Percentiles rank a stretch among this genome's conserved stretches.
Evolutionary conservation across 37 sponge, comb jelly and placozoan species (phyloP).

Genomic region (Aplysina aerophoba): DNA sequence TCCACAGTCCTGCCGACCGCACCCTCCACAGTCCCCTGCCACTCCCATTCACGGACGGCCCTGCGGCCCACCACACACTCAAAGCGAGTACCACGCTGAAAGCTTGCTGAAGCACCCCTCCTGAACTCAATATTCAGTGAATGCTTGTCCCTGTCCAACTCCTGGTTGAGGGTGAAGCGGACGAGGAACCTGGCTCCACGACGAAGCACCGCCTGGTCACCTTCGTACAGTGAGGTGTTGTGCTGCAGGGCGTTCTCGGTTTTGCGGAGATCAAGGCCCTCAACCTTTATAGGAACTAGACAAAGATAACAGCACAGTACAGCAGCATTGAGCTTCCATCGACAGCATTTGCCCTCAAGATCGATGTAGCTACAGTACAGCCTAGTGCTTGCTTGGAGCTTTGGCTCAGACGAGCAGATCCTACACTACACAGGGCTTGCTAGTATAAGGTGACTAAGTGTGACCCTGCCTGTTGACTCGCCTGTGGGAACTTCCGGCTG

Average conservation of each 20-base stretch:
- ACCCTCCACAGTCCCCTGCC: neutral
- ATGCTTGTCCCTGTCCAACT: neutral
- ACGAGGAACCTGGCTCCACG: neutral
- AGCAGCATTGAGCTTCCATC: too few relatives aligned
- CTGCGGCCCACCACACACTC: constrained; percentile 17
- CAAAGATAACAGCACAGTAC: too few relatives aligned
- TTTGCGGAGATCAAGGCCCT: neutral
- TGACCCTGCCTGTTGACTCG: too few relatives aligned
- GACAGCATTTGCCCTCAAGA: too few relatives aligned
- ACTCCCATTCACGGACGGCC: constrained; percentile 31
- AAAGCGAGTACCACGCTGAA: constrained; percentile 9
- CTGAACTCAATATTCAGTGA: constrained; percentile 20
- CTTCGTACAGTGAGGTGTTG: constrained; percentile 3
- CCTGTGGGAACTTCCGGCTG: too few relatives aligned
- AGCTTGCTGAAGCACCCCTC: neutral
- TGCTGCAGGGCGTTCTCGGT: neutral
- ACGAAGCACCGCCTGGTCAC: neutral
- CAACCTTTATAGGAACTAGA: neutral
- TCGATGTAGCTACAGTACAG: too few relatives aligned
- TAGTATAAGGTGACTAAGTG: too few relatives aligned
- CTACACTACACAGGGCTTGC: too few relatives aligned
- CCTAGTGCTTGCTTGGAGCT: too few relatives aligned
- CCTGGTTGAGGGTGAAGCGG: neutral
- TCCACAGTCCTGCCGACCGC: neutral
- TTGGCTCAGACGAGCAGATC: too few relatives aligned